Evolutionary conservation across 2,888 invertebrate species (phyloP), one percentile per base, ranked within the genome.

Genomic region (Pegoplata infirma): DNA sequence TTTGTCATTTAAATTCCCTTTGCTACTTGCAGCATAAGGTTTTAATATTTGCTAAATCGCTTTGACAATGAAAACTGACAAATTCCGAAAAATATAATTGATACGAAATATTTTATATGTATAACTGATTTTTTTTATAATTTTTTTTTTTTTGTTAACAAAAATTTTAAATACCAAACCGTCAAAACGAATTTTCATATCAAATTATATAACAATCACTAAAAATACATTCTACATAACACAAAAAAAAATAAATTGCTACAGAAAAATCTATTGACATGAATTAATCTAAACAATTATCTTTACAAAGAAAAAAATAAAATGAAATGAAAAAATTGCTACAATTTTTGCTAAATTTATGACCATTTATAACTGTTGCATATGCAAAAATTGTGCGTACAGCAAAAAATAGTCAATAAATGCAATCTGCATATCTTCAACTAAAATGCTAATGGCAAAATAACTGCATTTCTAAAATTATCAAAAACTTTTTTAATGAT

Each of bases 301-400:
- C 10, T n/a, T 16, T 36, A 49, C 56, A 68, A 68, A 68, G 46
- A 44, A 44, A 14, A 28, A 19, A 14, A 64, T 21, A 32, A n/a
- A 7, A 10, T 16, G 16, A 19, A 55, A 44, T n/a, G n/a, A 16
- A 16, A 12, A 25, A 36, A 17, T 55, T 16, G 3, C 55, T 25
- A 44, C 49, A 66, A n/a, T 36, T 72, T n/a, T 44, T 36, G 32
- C 14, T 40, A 40, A 40, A 40, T 40, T 40, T 40, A 40, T 40
- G 36, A n/a, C n/a, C n/a, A 40, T 40, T 40, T 40, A 40, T n/a
- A n/a, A 40, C 36, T 40, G 36, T 40, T 12, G 36, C 36, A 40
- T 40, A 40, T 40, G 12, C 36, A 40, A 40, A 40, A 40, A 5
- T 49, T 64, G 63, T 73, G 72, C 72, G 72, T 73, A 55, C n/a